A percentile compares a stretch with the other conserved stretches of the same genome.
These are phyloP conservation scores for Palythoa caribaeorum DNA, from an alignment of 92 coral and sea anemone species.

Conservation along the genomic window DNA sequence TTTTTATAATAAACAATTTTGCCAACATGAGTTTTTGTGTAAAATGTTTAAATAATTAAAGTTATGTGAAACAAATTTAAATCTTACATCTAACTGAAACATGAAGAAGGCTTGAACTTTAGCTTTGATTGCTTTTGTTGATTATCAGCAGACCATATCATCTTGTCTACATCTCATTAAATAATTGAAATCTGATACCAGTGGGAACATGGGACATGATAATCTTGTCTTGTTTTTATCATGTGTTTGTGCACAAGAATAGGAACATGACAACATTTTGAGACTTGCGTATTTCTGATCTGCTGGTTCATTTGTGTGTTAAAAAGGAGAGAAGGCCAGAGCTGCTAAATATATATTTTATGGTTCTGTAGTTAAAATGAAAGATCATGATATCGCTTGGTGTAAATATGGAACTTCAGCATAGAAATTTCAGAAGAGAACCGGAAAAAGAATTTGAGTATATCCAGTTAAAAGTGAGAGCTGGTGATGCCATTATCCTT, in stretches of 20 bases:
- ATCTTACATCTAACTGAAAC: not conserved
- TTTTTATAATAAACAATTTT: too few relatives aligned
- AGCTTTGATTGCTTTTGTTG: slow-evolving; percentile 1
- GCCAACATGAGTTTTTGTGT: too few relatives aligned
- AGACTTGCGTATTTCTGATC: not conserved
- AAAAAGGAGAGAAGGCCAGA: too few relatives aligned
- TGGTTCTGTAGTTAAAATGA: not conserved
- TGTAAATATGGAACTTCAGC: not conserved
- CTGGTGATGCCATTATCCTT: not conserved
- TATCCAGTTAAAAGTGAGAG: slow-evolving; percentile 16
- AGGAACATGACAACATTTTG: not conserved
- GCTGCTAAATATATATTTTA: too few relatives aligned
- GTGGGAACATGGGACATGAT: not conserved
- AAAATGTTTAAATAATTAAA: not conserved
- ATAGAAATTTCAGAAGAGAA: not conserved
- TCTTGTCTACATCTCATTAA: not conserved
- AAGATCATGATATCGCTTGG: not conserved
- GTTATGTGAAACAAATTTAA: not conserved
- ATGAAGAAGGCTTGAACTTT: slow-evolving; percentile 1
- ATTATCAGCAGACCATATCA: slow-evolving; percentile 18
- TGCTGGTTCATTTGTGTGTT: too few relatives aligned
- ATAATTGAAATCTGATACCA: slow-evolving; percentile 8
- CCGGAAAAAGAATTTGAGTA: not conserved
- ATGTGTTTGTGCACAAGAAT: not conserved
- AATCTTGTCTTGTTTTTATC: not conserved